These are phyloP conservation scores for Cinara cedri DNA, from an alignment of 2,888 invertebrate genomes.

Conservation along the genomic window DNA sequence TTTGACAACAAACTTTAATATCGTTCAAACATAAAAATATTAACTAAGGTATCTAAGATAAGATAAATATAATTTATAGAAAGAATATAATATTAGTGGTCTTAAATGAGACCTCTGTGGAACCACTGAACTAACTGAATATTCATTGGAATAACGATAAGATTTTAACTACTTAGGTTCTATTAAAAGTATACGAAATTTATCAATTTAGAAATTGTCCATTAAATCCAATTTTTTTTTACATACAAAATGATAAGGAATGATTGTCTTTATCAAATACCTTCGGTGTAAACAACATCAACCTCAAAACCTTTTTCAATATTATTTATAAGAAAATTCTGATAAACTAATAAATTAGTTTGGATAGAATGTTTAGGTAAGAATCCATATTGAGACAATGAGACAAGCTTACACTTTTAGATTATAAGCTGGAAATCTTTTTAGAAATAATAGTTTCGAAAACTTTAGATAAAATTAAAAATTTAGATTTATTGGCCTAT, in stretches of 20 bases:
- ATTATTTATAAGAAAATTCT: background rate
- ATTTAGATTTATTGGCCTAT: background rate
- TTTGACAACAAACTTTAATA: background rate
- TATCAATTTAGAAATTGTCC: background rate
- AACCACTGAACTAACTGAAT: background rate
- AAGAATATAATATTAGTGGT: too few species aligned
- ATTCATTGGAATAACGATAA: too few species aligned
- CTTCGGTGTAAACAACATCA: too few species aligned
- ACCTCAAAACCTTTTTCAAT: background rate
- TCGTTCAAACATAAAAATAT: background rate
- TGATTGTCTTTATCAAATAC: too few species aligned
- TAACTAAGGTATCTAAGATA: too few species aligned
- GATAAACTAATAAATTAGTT: conserved; percentile 1
- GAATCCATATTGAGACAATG: background rate
- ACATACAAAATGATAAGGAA: too few species aligned
- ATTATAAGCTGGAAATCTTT: background rate
- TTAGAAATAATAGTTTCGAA: background rate
- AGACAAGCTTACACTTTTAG: background rate
- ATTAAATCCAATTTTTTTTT: too few species aligned
- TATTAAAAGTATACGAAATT: background rate
- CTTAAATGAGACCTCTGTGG: background rate
- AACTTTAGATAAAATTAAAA: background rate
- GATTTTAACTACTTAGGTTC: background rate
- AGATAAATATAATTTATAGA: too few species aligned
- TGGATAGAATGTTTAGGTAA: background rate